Percentiles rank a stretch among this genome's conserved stretches.
These are phyloP conservation scores for Molanna angustata DNA, from an alignment of 2,888 invertebrate genomes.

Conservation along the genomic window DNA sequence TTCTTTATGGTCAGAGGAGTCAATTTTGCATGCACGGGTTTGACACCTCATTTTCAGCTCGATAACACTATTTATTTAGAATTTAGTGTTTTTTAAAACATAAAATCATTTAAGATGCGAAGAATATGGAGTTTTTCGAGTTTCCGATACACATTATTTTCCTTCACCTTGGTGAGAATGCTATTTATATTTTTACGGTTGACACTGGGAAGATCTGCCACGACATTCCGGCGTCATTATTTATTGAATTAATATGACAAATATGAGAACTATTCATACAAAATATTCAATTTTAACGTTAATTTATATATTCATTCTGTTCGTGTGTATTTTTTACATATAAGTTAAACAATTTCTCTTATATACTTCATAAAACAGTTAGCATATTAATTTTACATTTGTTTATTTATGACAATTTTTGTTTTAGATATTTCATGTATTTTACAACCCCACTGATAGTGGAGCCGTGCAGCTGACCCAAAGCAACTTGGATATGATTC, in stretches of 20 bases:
- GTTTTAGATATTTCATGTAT: conserved; percentile 37
- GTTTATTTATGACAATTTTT: conserved; percentile 11
- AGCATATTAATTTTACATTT: no score
- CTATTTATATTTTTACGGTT: no score
- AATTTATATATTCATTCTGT: no score
- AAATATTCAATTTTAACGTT: no score
- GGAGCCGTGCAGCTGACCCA: conserved; percentile 79
- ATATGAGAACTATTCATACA: no score
- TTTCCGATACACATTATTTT: conserved; percentile 16
- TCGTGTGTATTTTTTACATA: no score
- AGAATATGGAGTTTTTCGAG: conserved; percentile 18
- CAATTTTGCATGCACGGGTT: conserved; percentile 7
- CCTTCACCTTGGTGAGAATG: conserved; percentile 18
- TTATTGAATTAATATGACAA: no score
- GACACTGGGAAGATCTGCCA: no score
- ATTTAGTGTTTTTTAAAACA: conserved; percentile 1
- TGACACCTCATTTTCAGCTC: conserved; percentile 18
- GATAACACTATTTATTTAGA: conserved; percentile 6
- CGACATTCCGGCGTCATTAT: conserved; percentile 25
- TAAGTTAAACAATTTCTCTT: no score
- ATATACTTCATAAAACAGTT: no score
- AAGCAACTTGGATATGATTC: conserved; percentile 78
- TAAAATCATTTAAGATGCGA: conserved; percentile 12
- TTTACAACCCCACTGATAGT: conserved; percentile 76
- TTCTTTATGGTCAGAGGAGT: no score